Evolutionary conservation across 2,113 vertebrate genomes (phyloP).

Genomic region (Engraulis encrasicolus): DNA sequence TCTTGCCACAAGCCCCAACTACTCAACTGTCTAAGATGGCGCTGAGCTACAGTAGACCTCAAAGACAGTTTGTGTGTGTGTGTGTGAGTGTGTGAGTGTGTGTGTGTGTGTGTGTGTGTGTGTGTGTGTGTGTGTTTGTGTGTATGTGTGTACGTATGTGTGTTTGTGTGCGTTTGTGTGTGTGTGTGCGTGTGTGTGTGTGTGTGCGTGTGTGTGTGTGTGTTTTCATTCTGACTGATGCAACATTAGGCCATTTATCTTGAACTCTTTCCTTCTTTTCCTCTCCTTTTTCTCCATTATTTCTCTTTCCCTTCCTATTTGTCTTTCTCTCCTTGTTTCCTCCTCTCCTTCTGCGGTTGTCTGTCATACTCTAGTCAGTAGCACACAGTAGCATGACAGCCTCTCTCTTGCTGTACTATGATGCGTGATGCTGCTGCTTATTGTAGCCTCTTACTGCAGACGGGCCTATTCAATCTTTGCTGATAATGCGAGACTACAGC

Average conservation of each 20-base stretch:
- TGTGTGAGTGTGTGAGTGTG: neutral
- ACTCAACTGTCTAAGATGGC: constrained; percentile 24
- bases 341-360: neutral
- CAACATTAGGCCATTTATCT: constrained; percentile 42
- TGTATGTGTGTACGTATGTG: neutral
- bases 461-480: too few relatives aligned
- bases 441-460: too few relatives aligned
- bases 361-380: constrained; percentile 1
- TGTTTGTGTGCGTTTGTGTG: neutral
- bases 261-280: constrained; percentile 29
- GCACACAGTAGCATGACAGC: neutral
- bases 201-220: neutral
- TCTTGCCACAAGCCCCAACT: constrained; percentile 24
- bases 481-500: too few relatives aligned
- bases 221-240: constrained; percentile 42
- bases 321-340: neutral
- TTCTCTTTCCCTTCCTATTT: neutral
- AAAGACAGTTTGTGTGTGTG: neutral
- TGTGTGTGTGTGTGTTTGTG: neutral
- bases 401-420: neutral
- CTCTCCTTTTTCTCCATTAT: neutral
- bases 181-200: neutral
- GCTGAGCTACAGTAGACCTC: neutral
- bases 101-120: neutral
- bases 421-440: neutral